Conservation (phyloP, 2,797 vertebrate species). For the Melopsittacus undulatus region DNA sequence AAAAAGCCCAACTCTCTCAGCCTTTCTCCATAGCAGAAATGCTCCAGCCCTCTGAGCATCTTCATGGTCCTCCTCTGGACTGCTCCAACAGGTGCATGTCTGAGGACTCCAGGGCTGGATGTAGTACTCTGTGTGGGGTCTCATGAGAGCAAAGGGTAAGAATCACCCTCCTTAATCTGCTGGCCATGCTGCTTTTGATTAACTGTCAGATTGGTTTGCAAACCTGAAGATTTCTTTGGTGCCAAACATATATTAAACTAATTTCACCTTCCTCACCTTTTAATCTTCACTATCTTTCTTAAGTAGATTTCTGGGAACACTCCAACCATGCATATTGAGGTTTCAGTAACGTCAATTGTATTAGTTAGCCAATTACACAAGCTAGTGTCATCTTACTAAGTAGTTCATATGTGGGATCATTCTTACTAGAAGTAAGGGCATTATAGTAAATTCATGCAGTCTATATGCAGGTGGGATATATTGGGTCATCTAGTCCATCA, state of each 20-base stretch:
- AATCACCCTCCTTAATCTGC: background rate
- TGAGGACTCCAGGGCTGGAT: background rate
- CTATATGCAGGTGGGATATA: background rate
- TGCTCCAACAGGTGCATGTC: background rate
- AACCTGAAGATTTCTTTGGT: background rate
- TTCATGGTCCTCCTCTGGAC: background rate
- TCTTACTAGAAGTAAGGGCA: background rate
- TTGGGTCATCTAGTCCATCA: background rate
- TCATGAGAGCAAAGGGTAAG: background rate
- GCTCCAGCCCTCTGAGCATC: background rate
- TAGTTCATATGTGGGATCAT: constrained; percentile 16
- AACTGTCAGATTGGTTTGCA: background rate
- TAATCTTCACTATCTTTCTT: background rate
- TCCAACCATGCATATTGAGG: accelerated
- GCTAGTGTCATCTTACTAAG: constrained; percentile 24
- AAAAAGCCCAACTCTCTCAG: background rate
- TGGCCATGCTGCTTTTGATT: background rate
- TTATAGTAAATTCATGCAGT: background rate
- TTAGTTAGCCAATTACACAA: background rate
- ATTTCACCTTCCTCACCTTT: background rate
- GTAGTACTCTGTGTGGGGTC: background rate
- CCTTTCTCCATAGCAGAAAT: background rate
- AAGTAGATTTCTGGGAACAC: background rate
- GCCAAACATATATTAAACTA: background rate
- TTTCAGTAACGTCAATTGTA: background rate